Base-by-base conservation (phyloP, 2,113 vertebrate genomes). In the Egretta garzetta region DNA sequence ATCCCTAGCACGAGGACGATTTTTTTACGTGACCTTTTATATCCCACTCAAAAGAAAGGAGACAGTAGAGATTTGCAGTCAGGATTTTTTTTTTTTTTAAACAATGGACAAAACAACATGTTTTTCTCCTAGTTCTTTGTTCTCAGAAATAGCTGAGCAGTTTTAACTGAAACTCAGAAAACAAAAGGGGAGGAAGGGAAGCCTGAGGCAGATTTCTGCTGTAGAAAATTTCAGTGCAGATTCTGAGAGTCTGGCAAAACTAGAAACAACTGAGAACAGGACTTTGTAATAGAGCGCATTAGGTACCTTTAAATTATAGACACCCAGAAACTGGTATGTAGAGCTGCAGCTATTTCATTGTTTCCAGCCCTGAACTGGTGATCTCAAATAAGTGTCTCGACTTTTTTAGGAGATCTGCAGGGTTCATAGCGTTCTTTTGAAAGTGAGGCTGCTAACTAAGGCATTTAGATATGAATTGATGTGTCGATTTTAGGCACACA, bases 101-200 rank as follows among this genome's bases (percentile, higher is more conserved):
- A 84, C 41, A 96, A 86, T 80, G 82, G 94, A 90, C 74, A 85
- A 93, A 96, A 88, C 86, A 97, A 91, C 73, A 60, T 87, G 84
- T 96, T 96, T 95, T 96, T 93, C 73, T 91, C 39, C 32, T 60
- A n/a, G 70, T 39, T 71, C 93, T 97, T 96, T 96, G 88, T 92
- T 97, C 86, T 93, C 66, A 79, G 91, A 95, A 93, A 94, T 76
- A 94, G 93, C 88, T 97, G 94, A 96, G 71, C 83, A 95, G 77
- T 95, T 96, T 94, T 96, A 96, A 75, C 80, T 91, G 96, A 92
- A 96, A 95, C 80, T 94, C 58, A 35, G 91, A 92, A 96, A 92
- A 93, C 92, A 94, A 94, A 96, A 94, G 66, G 35, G 35, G 70
- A 96, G 43, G 80, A 95, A 97, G 87, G 89, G 91, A 87, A 95